Evolutionary conservation across 2,888 invertebrate species (phyloP).

Genomic region (Morpho deidamia): DNA sequence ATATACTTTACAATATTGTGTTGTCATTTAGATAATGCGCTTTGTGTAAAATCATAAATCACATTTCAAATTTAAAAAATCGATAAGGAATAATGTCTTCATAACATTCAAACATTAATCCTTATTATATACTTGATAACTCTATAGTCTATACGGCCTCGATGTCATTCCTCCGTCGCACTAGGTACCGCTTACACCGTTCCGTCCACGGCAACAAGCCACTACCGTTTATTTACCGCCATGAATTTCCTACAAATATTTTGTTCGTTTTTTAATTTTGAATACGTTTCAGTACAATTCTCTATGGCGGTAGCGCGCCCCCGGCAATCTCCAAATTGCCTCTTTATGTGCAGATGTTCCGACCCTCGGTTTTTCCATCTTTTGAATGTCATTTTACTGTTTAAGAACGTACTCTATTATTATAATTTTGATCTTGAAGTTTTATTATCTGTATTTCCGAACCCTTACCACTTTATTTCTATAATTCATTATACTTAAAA

Average conservation of each 20-base stretch:
- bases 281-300: slow-evolving; percentile 76
- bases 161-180: slow-evolving; percentile 25
- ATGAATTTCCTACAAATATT: slow-evolving; percentile 72
- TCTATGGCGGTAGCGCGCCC: slow-evolving; percentile 69
- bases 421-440: slow-evolving; percentile 57
- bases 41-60: not conserved
- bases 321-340: slow-evolving; percentile 78
- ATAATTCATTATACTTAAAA: too few relatives aligned
- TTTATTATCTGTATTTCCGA: not conserved
- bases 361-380: slow-evolving; percentile 76
- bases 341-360: slow-evolving; percentile 78
- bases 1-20: too few relatives aligned
- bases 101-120: not conserved
- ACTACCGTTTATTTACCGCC: slow-evolving; percentile 73
- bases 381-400: slow-evolving; percentile 77
- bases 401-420: slow-evolving; percentile 75
- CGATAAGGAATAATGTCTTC: not conserved
- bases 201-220: slow-evolving; percentile 50
- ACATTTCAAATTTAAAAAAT: not conserved
- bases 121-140: not conserved
- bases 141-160: slow-evolving; percentile 15
- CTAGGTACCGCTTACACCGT: slow-evolving; percentile 9
- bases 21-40: too few relatives aligned
- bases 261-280: slow-evolving; percentile 71
- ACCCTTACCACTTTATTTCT: too few relatives aligned